A percentile compares a stretch with the other conserved stretches of the same genome.
Conservation (phyloP, 2,113 vertebrate genomes). For the Pollachius pollachius region DNA sequence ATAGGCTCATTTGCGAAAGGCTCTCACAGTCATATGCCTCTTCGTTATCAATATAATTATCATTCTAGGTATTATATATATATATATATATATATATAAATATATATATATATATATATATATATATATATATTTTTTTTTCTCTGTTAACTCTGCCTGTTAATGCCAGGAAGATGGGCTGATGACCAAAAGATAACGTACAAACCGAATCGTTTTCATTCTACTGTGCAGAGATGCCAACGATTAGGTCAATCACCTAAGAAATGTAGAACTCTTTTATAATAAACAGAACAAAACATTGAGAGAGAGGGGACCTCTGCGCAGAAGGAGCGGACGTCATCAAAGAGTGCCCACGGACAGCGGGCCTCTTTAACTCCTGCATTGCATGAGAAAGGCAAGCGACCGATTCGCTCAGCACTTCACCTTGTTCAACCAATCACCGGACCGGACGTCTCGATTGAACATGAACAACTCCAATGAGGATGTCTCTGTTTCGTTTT, state of each 20-base stretch:
- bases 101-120: too few relatives aligned
- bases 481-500: slow-evolving; percentile 35
- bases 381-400: slow-evolving; percentile 33
- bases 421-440: slow-evolving; percentile 18
- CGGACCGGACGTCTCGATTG: slow-evolving; percentile 10
- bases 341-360: slow-evolving; percentile 20
- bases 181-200: slow-evolving; percentile 29
- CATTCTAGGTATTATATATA: too few relatives aligned
- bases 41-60: slow-evolving; percentile 33
- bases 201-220: slow-evolving; percentile 10
- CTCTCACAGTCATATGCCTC: slow-evolving; percentile 65
- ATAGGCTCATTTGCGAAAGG: slow-evolving; percentile 44
- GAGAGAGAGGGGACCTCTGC: slow-evolving; percentile 14
- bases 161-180: slow-evolving; percentile 13
- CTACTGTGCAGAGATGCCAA: slow-evolving; percentile 35
- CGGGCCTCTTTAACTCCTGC: slow-evolving; percentile 22
- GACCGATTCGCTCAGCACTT: slow-evolving; percentile 9
- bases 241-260: slow-evolving; percentile 21
- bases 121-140: slow-evolving; percentile 6
- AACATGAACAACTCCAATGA: slow-evolving; percentile 20
- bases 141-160: slow-evolving; percentile 37
- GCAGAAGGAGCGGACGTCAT: slow-evolving; percentile 5
- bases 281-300: slow-evolving; percentile 6
- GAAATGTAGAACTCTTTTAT: slow-evolving; percentile 6
- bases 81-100: too few relatives aligned